These are phyloP conservation scores for Excalfactoria chinensis DNA, from an alignment of 2,113 vertebrate species.

Conservation along the genomic window DNA sequence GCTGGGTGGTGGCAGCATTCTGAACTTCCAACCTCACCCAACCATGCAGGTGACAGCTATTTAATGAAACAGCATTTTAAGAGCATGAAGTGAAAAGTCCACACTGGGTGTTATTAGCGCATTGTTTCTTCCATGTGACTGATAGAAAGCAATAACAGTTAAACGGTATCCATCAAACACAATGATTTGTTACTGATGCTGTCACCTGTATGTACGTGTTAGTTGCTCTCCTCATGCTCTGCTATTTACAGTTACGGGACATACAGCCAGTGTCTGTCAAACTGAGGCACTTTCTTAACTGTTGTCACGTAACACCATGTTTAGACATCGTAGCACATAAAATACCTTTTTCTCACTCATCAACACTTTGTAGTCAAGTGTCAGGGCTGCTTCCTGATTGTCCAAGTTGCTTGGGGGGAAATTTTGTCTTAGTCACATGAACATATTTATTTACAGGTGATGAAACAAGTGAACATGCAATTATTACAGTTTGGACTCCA, in stretches of 20 bases:
- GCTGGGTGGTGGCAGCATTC: not conserved
- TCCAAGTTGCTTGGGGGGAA: not conserved
- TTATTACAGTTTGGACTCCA: conserved; percentile 1
- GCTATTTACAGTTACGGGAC: conserved; percentile 10
- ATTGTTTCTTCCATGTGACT: not conserved
- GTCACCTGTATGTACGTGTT: not conserved
- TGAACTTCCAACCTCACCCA: not conserved
- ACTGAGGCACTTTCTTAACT: conserved; percentile 1
- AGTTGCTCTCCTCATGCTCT: not conserved
- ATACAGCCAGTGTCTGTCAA: not conserved
- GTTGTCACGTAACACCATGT: conserved; percentile 21
- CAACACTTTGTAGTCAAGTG: not conserved
- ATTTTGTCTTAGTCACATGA: not conserved
- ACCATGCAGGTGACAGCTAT: not conserved
- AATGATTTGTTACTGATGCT: conserved; percentile 6
- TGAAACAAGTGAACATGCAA: conserved; percentile 10
- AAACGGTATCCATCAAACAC: conserved; percentile 28
- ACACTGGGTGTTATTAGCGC: not conserved
- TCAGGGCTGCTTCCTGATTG: not conserved
- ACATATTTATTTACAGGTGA: conserved; percentile 14
- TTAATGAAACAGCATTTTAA: conserved; percentile 33
- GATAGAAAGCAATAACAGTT: conserved; percentile 19
- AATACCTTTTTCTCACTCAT: conserved; percentile 53
- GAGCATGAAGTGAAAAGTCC: not conserved
- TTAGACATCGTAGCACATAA: not conserved